Base-by-base conservation (phyloP, 2,113 vertebrate genomes). In the Condylura cristata region DNA sequence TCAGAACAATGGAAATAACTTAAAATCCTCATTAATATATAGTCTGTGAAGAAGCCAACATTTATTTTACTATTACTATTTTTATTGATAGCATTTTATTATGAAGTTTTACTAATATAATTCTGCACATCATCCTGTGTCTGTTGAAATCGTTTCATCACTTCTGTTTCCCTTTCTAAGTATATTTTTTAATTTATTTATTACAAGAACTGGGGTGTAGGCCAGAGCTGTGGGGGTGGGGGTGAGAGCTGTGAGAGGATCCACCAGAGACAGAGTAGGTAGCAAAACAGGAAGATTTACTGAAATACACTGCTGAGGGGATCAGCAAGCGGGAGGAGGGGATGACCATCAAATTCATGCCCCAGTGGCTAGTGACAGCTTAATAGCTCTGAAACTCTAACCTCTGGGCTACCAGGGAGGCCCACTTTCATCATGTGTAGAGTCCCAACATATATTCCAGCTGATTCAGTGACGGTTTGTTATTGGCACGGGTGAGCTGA, bases 391-490 rank as follows among this genome's bases (percentile, higher is more conserved):
- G 48, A 51, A 16, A 51, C 16, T 17, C 17, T 51, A 51, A 51
- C 48, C 14, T 16, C 48, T 51, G 16, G 14, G 1, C 48, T 16
- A 51, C 46, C 11, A 51, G 14, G 7, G 16, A n/a, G 48, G 46
- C 46, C 46, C 46, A 48, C 11, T 74, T 65, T 13, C 18, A 1
- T 72, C 3, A 60, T 37, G 75, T 53, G 3, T 53, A 53, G 51
- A 18, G 22, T 26, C 13, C 37, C n/a, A 91, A 10, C 9, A 8
- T 8, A 3, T 30, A 3, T 30, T 83, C 34, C 39, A 0, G 0
- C 18, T 70, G 3, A 3, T 16, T 86, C 66, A 28, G 14, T 70
- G 30, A 13, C 80, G 78, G 8, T 41, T 85, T 46, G 5, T 53
- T 76, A 2, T 41, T n/a, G 48, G 34, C 72, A 75, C 0, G 0